Conservation (phyloP, 2,113 vertebrate species). For the Oncorhynchus nerka region DNA sequence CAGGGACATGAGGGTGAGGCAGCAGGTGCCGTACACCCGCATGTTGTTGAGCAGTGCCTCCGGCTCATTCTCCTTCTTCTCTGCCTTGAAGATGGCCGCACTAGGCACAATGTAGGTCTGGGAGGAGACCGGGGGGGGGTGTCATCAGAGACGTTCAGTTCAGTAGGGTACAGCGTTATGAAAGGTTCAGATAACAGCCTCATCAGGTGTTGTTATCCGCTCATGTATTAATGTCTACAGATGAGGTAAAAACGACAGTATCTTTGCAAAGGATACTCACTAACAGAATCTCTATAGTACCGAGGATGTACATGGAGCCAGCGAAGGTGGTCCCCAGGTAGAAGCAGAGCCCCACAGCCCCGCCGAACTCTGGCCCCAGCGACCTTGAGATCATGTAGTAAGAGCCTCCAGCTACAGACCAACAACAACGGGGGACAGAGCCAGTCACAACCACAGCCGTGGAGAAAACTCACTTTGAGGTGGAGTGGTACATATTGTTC, state of each 20-base stretch:
- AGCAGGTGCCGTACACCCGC: conserved; percentile 90
- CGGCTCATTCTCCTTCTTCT: conserved; percentile 61
- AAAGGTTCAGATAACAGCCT: not conserved
- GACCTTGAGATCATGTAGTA: conserved; percentile 84
- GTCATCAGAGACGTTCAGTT: not conserved
- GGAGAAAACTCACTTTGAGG: not conserved
- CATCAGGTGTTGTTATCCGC: not conserved
- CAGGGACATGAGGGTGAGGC: conserved; percentile 83
- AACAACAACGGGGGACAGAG: not conserved
- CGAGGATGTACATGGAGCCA: conserved; percentile 81
- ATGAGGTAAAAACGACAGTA: not conserved
- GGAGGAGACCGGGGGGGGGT: not conserved
- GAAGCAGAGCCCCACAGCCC: conserved; percentile 79
- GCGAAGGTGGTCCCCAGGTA: conserved; percentile 81
- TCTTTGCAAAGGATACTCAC: conserved; percentile 54
- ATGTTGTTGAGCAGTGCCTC: conserved; percentile 88
- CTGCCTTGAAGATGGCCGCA: conserved; percentile 83
- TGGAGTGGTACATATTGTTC: no score
- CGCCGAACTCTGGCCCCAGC: conserved; percentile 80
- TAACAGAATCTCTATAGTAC: conserved; percentile 80
- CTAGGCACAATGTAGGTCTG: conserved; percentile 92
- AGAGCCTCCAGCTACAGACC: conserved; percentile 73
- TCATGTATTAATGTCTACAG: no score
- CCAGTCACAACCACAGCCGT: not conserved
- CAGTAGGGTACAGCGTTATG: not conserved